phyloP scores from a whole-genome alignment of 2,113 vertebrate genomes.

The Xyliphius kryptos region DNA sequence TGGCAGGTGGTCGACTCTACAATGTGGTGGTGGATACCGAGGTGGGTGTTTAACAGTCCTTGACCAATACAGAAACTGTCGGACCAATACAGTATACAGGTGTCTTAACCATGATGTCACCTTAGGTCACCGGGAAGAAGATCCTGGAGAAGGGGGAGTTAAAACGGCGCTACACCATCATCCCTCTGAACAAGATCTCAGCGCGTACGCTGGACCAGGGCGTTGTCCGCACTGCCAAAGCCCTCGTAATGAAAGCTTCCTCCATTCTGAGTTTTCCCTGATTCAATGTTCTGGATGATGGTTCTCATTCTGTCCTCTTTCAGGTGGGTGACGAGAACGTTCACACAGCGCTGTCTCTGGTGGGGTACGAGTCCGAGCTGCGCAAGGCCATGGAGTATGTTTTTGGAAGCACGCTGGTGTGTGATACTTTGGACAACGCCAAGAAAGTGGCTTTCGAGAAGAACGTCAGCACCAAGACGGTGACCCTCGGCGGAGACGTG shows the following conservation, averaged over 20 bases:
- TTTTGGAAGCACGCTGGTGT: slow-evolving; percentile 85
- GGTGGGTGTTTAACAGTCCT: too few relatives aligned
- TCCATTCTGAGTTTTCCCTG: background rate
- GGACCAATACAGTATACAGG: too few relatives aligned
- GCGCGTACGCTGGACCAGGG: slow-evolving; percentile 65
- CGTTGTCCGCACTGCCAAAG: slow-evolving; percentile 69
- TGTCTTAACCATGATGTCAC: too few relatives aligned
- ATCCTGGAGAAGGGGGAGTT: slow-evolving; percentile 85
- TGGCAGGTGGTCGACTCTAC: slow-evolving; percentile 85
- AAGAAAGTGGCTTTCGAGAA: slow-evolving; percentile 89
- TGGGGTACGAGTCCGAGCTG: slow-evolving; percentile 78
- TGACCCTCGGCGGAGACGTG: slow-evolving; percentile 85
- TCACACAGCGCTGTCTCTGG: slow-evolving; percentile 77
- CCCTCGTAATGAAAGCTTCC: slow-evolving; percentile 64
- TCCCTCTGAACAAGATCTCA: slow-evolving; percentile 92
- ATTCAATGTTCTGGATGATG: too few relatives aligned
- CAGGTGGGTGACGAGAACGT: slow-evolving; percentile 75
- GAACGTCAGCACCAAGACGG: slow-evolving; percentile 80
- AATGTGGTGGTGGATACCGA: slow-evolving; percentile 91
- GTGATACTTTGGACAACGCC: slow-evolving; percentile 81
- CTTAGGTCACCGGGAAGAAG: slow-evolving; percentile 86
- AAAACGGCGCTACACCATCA: slow-evolving; percentile 83
- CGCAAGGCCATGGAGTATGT: slow-evolving; percentile 95
- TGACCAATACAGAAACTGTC: too few relatives aligned
- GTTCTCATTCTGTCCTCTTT: too few relatives aligned